Evolutionary conservation across 2,888 invertebrate species (phyloP).

Genomic region (Nomada fabriciana): DNA sequence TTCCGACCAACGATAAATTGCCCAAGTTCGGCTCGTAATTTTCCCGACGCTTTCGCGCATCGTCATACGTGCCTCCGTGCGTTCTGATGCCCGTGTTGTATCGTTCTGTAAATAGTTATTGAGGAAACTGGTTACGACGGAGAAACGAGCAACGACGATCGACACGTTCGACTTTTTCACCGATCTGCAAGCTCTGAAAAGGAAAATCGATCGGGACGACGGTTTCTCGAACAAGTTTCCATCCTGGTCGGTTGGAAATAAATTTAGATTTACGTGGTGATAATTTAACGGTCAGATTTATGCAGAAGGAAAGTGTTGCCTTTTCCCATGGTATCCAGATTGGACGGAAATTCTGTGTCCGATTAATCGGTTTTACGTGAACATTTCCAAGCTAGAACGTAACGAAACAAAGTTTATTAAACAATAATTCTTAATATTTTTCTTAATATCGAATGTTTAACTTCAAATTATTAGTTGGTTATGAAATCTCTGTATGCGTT

Average conservation of each 20-base stretch:
- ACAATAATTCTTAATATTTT: no score
- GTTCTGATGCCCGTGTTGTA: slow-evolving; percentile 2
- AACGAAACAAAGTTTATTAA: no score
- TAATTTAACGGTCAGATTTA: neutral
- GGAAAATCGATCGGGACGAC: neutral
- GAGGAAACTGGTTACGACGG: slow-evolving; percentile 1
- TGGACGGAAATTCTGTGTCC: no score
- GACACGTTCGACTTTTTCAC: slow-evolving; percentile 1
- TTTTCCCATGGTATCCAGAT: no score
- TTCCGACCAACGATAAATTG: slow-evolving; percentile 53
- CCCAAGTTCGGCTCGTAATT: slow-evolving; percentile 59
- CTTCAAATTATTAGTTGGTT: no score
- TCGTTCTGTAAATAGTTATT: slow-evolving; percentile 30
- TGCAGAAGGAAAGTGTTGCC: neutral
- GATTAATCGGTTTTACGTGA: no score
- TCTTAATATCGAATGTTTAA: no score
- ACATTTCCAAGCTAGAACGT: no score
- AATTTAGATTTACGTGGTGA: no score
- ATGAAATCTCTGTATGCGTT: no score
- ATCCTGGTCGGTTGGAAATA: no score
- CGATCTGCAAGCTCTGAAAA: neutral
- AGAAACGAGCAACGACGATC: neutral
- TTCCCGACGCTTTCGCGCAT: slow-evolving; percentile 17
- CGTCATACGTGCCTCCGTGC: neutral
- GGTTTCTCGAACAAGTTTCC: neutral